These are phyloP conservation scores for Bettongia penicillata DNA, from an alignment of 2,113 vertebrate species.

Conservation along the genomic window DNA sequence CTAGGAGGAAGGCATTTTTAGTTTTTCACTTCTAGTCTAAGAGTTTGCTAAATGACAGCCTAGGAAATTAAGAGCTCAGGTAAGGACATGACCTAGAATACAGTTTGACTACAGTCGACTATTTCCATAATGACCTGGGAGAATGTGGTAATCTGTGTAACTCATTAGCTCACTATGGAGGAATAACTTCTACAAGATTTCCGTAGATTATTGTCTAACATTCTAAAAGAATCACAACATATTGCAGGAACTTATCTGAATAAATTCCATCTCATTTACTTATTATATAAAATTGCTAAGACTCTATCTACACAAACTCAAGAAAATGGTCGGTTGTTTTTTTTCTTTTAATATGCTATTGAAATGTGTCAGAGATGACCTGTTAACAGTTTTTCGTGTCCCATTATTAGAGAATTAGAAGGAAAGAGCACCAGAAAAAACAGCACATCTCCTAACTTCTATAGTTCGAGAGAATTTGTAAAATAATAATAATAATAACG, in stretches of 20 bases:
- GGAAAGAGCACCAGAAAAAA: neutral
- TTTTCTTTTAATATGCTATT: constrained; percentile 1
- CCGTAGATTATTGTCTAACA: neutral
- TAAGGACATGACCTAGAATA: neutral
- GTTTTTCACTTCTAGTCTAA: neutral
- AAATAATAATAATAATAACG: too few relatives aligned
- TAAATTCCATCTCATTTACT: neutral
- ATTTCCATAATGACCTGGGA: neutral
- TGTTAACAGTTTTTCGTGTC: neutral
- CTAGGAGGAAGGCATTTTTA: neutral
- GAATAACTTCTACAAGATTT: constrained; percentile 5
- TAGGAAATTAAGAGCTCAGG: neutral
- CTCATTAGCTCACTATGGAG: neutral
- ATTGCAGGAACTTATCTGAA: neutral
- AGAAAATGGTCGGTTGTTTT: neutral
- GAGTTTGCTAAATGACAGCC: neutral
- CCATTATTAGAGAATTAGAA: neutral
- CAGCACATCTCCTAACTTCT: neutral
- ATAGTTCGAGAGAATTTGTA: neutral
- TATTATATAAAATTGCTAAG: neutral
- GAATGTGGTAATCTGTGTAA: neutral
- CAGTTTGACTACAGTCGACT: neutral
- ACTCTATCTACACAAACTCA: neutral
- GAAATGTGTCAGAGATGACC: neutral
- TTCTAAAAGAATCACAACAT: constrained; percentile 25